Evolutionary conservation across 2,113 vertebrate species (phyloP).

Genomic region (Struthio camelus): DNA sequence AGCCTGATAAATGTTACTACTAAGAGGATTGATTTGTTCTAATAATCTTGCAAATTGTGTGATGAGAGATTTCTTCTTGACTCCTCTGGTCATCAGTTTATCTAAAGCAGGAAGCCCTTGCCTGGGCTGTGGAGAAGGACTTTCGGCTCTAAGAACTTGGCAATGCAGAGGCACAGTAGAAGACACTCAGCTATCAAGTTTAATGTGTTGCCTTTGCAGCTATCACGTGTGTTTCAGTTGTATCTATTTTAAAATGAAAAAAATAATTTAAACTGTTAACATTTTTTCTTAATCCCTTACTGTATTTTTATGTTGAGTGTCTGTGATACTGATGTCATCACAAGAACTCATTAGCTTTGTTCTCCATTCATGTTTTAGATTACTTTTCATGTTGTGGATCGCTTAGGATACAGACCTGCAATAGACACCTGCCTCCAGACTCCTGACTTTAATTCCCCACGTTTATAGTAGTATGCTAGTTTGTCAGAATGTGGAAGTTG

Average conservation of each 20-base stretch:
- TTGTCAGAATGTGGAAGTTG: background rate
- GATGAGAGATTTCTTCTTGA: slow-evolving; percentile 11
- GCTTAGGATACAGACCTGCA: background rate
- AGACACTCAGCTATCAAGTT: background rate
- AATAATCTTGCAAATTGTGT: background rate
- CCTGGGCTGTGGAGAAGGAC: background rate
- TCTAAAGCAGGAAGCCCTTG: background rate
- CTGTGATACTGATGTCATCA: background rate
- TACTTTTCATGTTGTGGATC: background rate
- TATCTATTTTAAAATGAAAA: background rate
- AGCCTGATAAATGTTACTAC: background rate
- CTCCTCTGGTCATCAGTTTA: background rate
- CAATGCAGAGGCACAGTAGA: background rate
- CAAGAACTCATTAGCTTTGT: background rate
- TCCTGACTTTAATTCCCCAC: accelerated
- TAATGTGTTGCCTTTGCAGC: background rate
- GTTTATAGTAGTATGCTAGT: background rate
- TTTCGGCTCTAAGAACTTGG: background rate
- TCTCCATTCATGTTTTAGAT: background rate
- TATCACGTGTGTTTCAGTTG: background rate
- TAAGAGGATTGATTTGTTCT: background rate
- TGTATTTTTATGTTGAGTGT: background rate
- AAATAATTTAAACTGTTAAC: background rate
- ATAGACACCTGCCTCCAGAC: background rate
- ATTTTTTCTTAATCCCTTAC: background rate